These are phyloP conservation scores for Anhinga rufa DNA, from an alignment of 2,113 vertebrate species.

Conservation along the genomic window DNA sequence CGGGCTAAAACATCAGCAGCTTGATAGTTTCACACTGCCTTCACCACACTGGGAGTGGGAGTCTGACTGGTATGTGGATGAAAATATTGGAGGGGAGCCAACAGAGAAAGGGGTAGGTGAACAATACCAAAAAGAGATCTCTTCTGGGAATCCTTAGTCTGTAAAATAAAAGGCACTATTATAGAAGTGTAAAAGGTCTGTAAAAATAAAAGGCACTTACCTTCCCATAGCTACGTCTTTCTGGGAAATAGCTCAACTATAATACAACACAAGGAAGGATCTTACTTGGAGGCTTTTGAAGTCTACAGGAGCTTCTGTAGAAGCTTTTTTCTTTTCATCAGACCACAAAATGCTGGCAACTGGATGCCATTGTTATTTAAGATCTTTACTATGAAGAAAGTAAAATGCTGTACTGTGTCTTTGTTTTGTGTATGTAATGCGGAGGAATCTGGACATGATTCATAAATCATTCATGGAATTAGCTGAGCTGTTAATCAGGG, in stretches of 20 bases:
- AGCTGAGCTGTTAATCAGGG: neutral
- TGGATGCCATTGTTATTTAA: neutral
- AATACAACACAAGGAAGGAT: neutral
- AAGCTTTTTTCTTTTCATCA: neutral
- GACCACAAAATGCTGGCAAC: neutral
- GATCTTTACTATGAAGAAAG: neutral
- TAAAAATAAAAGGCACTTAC: neutral
- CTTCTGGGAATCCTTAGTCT: neutral
- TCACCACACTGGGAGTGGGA: conserved; percentile 97
- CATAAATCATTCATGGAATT: neutral
- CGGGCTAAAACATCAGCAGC: conserved; percentile 85
- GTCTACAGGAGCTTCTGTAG: neutral
- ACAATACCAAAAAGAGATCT: conserved; percentile 5
- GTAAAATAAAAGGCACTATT: neutral
- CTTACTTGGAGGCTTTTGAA: neutral
- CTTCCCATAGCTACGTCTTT: neutral
- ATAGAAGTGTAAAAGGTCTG: neutral
- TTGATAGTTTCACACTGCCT: conserved; percentile 82
- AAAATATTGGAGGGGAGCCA: conserved; percentile 94
- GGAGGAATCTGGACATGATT: neutral
- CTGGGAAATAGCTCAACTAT: neutral
- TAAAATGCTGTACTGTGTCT: neutral
- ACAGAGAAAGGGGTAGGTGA: conserved; percentile 92
- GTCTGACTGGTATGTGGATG: conserved; percentile 92
- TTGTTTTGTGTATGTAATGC: neutral